A percentile compares a stretch with the other conserved stretches of the same genome.
Conservation (phyloP, 2,797 vertebrate genomes). For the Gastrophryne carolinensis region DNA sequence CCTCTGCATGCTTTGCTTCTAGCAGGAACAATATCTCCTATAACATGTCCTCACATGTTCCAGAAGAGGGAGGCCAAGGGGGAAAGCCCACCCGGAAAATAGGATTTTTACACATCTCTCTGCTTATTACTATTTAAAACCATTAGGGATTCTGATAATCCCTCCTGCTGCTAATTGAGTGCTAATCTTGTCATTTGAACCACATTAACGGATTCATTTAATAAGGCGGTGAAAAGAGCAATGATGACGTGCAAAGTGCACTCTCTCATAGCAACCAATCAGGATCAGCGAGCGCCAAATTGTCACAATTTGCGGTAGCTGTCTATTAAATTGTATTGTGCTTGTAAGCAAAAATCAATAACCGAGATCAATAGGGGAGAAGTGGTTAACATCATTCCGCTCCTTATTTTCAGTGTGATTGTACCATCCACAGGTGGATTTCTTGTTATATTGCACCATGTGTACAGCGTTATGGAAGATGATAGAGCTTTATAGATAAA, state of each 20-base stretch:
- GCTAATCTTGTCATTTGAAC: background rate
- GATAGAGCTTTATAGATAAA: no score
- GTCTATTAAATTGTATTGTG: no score
- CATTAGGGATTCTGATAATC: background rate
- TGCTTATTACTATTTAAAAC: background rate
- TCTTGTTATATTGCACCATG: no score
- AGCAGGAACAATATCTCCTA: background rate
- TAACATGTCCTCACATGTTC: conserved; percentile 39
- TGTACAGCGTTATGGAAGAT: no score
- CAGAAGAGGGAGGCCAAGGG: background rate
- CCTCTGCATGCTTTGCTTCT: background rate
- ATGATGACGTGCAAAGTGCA: background rate
- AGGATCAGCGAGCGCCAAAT: no score
- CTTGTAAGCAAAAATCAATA: no score
- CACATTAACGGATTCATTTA: background rate
- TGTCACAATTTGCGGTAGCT: no score
- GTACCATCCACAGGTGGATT: no score
- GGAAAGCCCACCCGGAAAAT: background rate
- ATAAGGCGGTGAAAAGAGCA: background rate
- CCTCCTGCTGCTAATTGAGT: background rate
- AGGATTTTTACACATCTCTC: background rate
- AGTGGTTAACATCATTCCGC: no score
- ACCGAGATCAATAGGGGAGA: no score
- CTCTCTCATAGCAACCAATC: background rate
- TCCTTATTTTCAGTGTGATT: no score